Percentiles rank a stretch among this genome's conserved stretches.
Conservation (phyloP, 1,140 invertebrate species). For the Oryctes rhinoceros region DNA sequence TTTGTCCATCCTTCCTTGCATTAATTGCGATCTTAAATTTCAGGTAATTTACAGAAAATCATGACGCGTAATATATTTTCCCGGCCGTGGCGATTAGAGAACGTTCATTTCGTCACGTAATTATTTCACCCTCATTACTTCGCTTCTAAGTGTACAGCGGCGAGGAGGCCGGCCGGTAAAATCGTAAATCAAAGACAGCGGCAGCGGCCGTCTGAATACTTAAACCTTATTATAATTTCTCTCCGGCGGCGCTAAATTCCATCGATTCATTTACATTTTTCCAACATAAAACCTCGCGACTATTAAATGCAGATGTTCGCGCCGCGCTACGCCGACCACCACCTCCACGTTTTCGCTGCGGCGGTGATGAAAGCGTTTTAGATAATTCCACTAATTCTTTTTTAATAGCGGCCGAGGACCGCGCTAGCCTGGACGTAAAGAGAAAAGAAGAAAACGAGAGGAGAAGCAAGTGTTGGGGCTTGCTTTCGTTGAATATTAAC, state of each 20-base stretch:
- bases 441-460: neutral
- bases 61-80: constrained; percentile 2
- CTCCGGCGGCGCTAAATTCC: constrained; percentile 16
- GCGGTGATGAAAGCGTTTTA: neutral
- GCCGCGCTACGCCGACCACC: too few species aligned
- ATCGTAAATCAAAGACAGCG: neutral
- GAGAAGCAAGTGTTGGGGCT: neutral
- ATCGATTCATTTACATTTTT: constrained; percentile 16
- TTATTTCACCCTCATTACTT: constrained; percentile 15
- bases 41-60: neutral
- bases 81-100: neutral
- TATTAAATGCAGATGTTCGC: constrained; percentile 15
- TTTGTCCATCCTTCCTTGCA: too few species aligned
- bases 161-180: neutral
- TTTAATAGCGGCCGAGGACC: neutral
- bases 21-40: too few species aligned
- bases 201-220: neutral
- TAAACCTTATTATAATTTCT: constrained; percentile 16
- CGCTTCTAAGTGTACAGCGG: neutral
- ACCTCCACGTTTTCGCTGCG: neutral
- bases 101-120: neutral
- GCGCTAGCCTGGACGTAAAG: neutral
- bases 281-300: constrained; percentile 12
- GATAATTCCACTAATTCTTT: neutral
- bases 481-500: too few species aligned